Percentiles rank a stretch among this genome's conserved stretches.
These are phyloP conservation scores for Oostethus manadensis DNA, from an alignment of 2,113 vertebrate species.

Conservation along the genomic window DNA sequence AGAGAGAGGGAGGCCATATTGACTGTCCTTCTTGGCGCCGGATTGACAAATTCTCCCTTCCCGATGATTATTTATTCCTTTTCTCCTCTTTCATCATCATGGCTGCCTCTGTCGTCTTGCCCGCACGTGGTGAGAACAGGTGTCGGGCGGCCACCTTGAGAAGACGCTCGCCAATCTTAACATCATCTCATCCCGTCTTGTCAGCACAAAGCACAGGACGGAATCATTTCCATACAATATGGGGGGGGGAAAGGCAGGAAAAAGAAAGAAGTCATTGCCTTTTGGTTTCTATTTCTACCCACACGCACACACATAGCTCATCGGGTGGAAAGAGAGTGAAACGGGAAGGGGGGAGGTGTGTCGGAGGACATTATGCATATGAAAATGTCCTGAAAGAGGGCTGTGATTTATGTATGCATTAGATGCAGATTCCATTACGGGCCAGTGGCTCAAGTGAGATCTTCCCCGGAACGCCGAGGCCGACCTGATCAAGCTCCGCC, in stretches of 20 bases:
- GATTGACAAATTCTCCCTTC: slow-evolving; percentile 25
- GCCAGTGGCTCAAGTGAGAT: slow-evolving; percentile 96
- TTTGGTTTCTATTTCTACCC: slow-evolving; percentile 28
- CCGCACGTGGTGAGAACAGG: neutral
- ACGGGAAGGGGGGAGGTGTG: slow-evolving; percentile 71
- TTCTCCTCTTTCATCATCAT: neutral
- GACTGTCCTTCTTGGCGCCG: slow-evolving; percentile 54
- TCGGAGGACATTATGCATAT: slow-evolving; percentile 99
- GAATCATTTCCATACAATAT: slow-evolving; percentile 87
- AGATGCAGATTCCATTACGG: slow-evolving; percentile 99
- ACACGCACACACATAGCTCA: slow-evolving; percentile 58
- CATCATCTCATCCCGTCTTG: slow-evolving; percentile 74
- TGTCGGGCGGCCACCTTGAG: slow-evolving; percentile 88
- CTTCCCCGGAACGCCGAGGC: slow-evolving; percentile 90
- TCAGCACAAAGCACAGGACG: slow-evolving; percentile 94
- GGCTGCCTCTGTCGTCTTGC: no score
- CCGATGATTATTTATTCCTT: slow-evolving; percentile 31
- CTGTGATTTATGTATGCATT: slow-evolving; percentile 99
- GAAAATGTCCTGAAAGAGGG: slow-evolving; percentile 99
- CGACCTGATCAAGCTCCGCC: slow-evolving; percentile 97
- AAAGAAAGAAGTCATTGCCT: slow-evolving; percentile 49
- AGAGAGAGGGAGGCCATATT: slow-evolving; percentile 32
- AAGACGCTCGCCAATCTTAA: slow-evolving; percentile 78
- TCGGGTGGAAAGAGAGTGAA: slow-evolving; percentile 70
- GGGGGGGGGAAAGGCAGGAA: slow-evolving; percentile 32